These are phyloP conservation scores for Coelopa frigida DNA, from an alignment of 1,140 invertebrate species.

Conservation along the genomic window DNA sequence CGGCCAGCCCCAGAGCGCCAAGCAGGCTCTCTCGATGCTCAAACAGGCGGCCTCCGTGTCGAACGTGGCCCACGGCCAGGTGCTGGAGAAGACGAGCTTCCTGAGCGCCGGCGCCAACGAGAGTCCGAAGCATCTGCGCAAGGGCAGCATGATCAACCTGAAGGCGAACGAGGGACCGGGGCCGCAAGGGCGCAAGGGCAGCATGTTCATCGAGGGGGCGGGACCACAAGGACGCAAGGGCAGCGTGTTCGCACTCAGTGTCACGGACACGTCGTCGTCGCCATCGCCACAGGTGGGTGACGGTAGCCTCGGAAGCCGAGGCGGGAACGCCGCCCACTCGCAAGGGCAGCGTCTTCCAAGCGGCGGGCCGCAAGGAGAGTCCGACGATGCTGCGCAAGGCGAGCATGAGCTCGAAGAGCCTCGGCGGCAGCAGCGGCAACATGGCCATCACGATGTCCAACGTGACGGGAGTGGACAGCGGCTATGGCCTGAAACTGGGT, in stretches of 20 bases:
- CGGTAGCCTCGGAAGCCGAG: conserved; percentile 32
- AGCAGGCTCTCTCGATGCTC: conserved; percentile 34
- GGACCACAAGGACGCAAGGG: conserved; percentile 46
- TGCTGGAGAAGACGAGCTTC: conserved; percentile 5
- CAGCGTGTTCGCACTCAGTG: conserved; percentile 40
- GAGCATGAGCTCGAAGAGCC: conserved; percentile 10
- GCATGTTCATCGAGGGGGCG: conserved; percentile 32
- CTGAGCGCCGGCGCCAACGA: conserved; percentile 2
- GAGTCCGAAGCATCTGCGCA: conserved; percentile 13
- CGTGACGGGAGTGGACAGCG: conserved; percentile 30
- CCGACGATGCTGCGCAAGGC: conserved; percentile 14
- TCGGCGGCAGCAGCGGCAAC: conserved; percentile 4
- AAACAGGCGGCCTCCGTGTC: conserved; percentile 37
- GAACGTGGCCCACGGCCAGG: conserved; percentile 24
- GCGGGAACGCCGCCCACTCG: conserved; percentile 24
- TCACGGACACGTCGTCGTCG: no score
- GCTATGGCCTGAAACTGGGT: conserved; percentile 54
- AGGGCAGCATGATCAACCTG: conserved; percentile 17
- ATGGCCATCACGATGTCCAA: conserved; percentile 19
- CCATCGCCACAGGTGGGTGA: conserved; percentile 38
- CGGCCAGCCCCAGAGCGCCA: conserved; percentile 38
- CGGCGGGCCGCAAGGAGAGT: no score
- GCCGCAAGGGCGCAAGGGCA: conserved; percentile 24
- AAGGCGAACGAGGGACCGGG: conserved; percentile 1
- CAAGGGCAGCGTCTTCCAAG: conserved; percentile 27